Base-by-base conservation (phyloP, 1,140 invertebrate genomes). In the Bilobella aurantiaca region DNA sequence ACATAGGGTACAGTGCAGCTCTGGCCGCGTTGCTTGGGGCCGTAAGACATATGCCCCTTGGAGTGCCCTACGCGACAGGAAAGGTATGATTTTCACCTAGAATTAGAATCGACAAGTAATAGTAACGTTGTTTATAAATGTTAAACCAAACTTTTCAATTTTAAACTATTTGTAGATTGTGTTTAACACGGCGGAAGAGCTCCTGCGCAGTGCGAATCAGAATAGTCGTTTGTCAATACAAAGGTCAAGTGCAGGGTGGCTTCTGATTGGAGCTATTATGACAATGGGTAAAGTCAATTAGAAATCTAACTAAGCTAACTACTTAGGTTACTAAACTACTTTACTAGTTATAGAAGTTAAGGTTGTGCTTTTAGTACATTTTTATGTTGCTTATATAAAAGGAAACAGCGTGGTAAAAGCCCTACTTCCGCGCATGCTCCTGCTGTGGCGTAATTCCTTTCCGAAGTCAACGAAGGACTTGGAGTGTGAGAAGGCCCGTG, bases 391-490 rank as follows among this genome's bases (percentile, higher is more conserved):
- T 49, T 63, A n/a, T n/a, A 66, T 73, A 74, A 46, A 65, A 90
- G 91, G 88, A 62, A 84, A 89, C 2, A 86, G 91, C 5, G 93
- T 96, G 2, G 91, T 97, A 1, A 85, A 89, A 73, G 90, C 90
- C 1, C 78, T 96, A 27, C 76, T 96, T 49, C 93, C 94, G 0
- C 81, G 95, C 69, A 93, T 99, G 89, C 76, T 98, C 63, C 77
- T 97, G 2, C 78, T 99, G 1, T 99, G 97, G 97, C 86, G 93
- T 73, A 97, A 97, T 78, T 95, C 94, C 29, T 99, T 99, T 78
- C 96, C 96, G 0, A 82, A 93, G 47, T 96, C 93, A 0, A 86
- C 86, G 30, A 96, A 96, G 75, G 95, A 99, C 77, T 81, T 98
- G 25, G 96, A 98, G 75, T 93, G 91, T 5, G 96, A 99, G 79